A percentile compares a stretch with the other conserved stretches of the same genome.
phyloP scores from a whole-genome alignment of 2,113 vertebrate species.

The Aptenodytes patagonicus region DNA sequence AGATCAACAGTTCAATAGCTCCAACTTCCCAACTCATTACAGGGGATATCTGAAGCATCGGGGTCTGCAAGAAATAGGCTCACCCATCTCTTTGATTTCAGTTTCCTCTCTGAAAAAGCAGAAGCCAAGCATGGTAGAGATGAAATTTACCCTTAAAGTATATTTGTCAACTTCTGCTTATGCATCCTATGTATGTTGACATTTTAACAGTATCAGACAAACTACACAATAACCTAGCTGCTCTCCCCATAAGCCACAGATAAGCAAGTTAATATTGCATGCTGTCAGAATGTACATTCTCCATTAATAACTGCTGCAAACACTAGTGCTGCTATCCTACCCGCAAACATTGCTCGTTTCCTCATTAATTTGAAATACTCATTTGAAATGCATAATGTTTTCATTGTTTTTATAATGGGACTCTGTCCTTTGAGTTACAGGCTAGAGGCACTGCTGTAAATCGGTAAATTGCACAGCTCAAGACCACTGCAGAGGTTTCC shows the following conservation, averaged over 20 bases:
- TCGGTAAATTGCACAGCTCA: not conserved
- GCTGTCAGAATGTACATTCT: not conserved
- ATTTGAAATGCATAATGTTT: not conserved
- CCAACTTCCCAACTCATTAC: not conserved
- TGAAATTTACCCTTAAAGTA: not conserved
- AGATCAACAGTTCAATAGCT: not conserved
- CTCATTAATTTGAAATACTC: fast-evolving
- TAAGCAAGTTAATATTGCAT: fast-evolving
- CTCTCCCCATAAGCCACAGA: not conserved
- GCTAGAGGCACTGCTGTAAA: not conserved
- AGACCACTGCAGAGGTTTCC: not conserved
- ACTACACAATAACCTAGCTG: not conserved
- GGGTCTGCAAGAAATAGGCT: not conserved
- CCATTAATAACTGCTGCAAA: not conserved
- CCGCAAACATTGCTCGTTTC: not conserved
- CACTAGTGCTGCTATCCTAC: not conserved
- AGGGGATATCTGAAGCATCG: fast-evolving
- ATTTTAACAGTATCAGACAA: not conserved
- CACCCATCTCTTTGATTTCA: not conserved
- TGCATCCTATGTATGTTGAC: not conserved
- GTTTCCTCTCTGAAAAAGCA: not conserved
- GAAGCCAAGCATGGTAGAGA: not conserved
- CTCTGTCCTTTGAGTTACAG: not conserved
- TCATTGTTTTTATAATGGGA: fast-evolving
- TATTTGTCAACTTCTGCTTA: not conserved